phyloP scores from a whole-genome alignment of 2,797 vertebrate species.

The Sebastes nivosus region DNA sequence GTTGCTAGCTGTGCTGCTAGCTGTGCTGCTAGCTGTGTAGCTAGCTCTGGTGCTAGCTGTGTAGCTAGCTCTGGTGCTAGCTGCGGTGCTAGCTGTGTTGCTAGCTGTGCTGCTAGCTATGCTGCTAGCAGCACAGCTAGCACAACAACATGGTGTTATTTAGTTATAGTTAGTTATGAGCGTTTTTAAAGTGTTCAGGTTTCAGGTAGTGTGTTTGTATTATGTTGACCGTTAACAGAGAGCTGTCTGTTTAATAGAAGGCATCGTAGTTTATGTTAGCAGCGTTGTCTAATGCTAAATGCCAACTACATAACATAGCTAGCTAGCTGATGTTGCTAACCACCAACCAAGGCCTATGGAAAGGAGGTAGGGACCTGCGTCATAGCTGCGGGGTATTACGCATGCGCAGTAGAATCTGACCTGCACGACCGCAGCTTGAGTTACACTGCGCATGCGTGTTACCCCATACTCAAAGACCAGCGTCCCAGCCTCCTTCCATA shows the following conservation, averaged over 20 bases:
- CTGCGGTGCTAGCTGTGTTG: accelerated
- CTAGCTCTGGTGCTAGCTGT: too few relatives aligned
- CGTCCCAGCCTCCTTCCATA: too few relatives aligned
- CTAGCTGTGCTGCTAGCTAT: too few relatives aligned
- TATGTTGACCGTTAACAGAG: conserved; percentile 24
- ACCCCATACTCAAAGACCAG: too few relatives aligned
- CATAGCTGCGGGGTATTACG: too few relatives aligned
- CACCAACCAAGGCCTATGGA: too few relatives aligned
- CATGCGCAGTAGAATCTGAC: too few relatives aligned
- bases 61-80: accelerated
- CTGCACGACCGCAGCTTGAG: too few relatives aligned
- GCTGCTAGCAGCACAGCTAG: not conserved
- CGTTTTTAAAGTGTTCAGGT: not conserved
- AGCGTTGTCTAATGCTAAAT: conserved; percentile 44
- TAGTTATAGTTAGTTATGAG: not conserved
- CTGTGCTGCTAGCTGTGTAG: not conserved
- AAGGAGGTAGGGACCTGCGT: too few relatives aligned
- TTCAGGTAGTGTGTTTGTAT: not conserved
- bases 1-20: too few relatives aligned
- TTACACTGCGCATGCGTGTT: too few relatives aligned
- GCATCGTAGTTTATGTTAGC: conserved; percentile 31
- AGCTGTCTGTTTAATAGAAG: not conserved
- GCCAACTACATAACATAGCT: not conserved
- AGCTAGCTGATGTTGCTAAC: conserved; percentile 17
- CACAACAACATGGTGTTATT: not conserved